Percentiles rank a stretch among this genome's conserved stretches.
These are phyloP conservation scores for Orthonevra nobilis DNA, from an alignment of 2,888 invertebrate species.

Conservation along the genomic window DNA sequence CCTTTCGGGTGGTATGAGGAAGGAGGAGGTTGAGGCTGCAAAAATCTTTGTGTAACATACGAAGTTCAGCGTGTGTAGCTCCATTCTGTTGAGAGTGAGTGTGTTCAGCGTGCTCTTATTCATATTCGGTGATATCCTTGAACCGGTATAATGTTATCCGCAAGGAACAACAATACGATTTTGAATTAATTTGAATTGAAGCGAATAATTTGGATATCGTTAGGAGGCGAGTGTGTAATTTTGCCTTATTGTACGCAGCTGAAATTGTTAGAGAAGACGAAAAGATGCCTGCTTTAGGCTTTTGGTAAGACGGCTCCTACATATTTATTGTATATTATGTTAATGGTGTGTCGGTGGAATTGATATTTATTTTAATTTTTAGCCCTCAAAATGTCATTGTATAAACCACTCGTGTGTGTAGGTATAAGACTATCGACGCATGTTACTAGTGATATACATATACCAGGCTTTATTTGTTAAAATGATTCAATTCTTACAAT, in stretches of 20 bases:
- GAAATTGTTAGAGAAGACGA: conserved; percentile 19
- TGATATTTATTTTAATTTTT: conserved; percentile 48
- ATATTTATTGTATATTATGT: conserved; percentile 74
- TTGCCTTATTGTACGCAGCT: conserved; percentile 62
- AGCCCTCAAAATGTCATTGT: too few species aligned
- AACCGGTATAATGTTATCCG: conserved; percentile 63
- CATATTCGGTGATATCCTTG: conserved; percentile 61
- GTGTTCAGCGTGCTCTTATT: not conserved
- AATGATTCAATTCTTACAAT: too few species aligned
- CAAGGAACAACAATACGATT: conserved; percentile 67
- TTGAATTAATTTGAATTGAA: conserved; percentile 71
- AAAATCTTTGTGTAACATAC: conserved; percentile 41
- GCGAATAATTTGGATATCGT: conserved; percentile 70
- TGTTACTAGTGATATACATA: too few species aligned
- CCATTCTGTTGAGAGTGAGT: not conserved
- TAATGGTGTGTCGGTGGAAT: conserved; percentile 73
- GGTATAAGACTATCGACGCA: too few species aligned
- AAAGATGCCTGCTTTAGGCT: too few species aligned
- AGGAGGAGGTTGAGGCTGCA: not conserved
- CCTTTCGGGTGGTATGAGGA: conserved; percentile 45
- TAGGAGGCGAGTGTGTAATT: conserved; percentile 60
- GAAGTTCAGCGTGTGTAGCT: conserved; percentile 22
- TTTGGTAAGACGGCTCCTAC: conserved; percentile 2
- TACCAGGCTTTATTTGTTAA: too few species aligned
- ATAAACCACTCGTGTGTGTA: too few species aligned